Base-by-base conservation (phyloP, 2,797 vertebrate genomes). In the Cossypha dichroa region DNA sequence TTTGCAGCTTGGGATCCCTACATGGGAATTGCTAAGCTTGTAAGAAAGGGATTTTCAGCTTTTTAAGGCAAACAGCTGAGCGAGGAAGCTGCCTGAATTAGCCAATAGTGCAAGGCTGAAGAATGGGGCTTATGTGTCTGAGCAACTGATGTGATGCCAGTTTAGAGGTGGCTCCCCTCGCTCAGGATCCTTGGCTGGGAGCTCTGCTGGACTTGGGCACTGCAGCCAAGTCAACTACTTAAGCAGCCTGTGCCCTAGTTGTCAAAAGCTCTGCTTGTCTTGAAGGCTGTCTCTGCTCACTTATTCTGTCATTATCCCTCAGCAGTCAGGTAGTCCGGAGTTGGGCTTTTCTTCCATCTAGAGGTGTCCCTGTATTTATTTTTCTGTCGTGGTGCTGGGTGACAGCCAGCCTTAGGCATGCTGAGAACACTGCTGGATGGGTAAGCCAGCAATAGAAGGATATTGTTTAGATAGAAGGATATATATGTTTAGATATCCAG, bases 31-130 rank as follows among this genome's bases (percentile, higher is more conserved):
- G 93, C 63, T 95, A 96, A 97, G 95, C 95, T 96, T 69, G 43
- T 94, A 96, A 97, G 95, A 95, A 96, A 94, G 92, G 93, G 96
- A 95, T 96, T 97, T 97, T 90, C 93, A 86, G 85, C 93, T 95
- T 96, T 97, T 96, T 95, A 93, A 96, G 93, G 88, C 90, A 87
- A 95, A 86, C 94, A 96, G 96, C 88, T 96, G 95, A 96, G 86
- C 62, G 69, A 91, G 36, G 63, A 78, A 92, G 70, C 94, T 94
- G 90, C 67, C 83, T 96, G 73, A 96, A 94, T 92, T 92, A 96
- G 88, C 77, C 94, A 96, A 15, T 55, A 93, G 94, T 91, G 74
- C 56, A 70, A 73, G 88, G 64, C 80, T 92, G 74, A 94, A 93
- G 88, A 96, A 96, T 93, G 73, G 48, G 45, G 88, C 92, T 97